phyloP scores from a whole-genome alignment of 2,113 vertebrate species.

The Chaetodon auriga region DNA sequence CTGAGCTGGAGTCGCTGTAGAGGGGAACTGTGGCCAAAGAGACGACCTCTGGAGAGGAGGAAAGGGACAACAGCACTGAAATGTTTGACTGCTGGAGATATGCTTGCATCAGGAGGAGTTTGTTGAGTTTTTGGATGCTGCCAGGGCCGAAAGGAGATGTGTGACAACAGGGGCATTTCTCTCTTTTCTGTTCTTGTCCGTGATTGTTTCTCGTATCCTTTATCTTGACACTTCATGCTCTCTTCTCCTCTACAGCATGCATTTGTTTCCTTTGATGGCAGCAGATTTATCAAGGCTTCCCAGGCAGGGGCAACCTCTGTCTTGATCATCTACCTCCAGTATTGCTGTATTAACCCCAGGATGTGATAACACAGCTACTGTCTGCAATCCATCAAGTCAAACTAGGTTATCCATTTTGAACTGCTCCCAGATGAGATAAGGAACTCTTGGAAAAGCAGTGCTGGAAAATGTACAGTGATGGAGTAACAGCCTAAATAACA shows the following conservation, averaged over 20 bases:
- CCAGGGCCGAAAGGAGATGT: neutral
- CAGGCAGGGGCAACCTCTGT: neutral
- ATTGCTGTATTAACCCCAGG: slow-evolving; percentile 21
- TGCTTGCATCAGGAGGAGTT: neutral
- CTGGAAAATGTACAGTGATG: slow-evolving; percentile 48
- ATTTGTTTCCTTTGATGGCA: slow-evolving; percentile 27
- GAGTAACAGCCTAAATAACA: slow-evolving; percentile 54
- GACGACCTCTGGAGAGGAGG: neutral
- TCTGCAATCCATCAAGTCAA: slow-evolving; percentile 54
- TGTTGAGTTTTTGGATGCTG: neutral
- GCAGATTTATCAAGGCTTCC: slow-evolving; percentile 10
- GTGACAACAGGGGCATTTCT: neutral
- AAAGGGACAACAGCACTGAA: slow-evolving; percentile 8
- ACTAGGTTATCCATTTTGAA: slow-evolving; percentile 31
- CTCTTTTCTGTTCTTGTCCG: neutral
- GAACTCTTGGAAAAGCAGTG: slow-evolving; percentile 1
- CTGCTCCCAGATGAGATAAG: slow-evolving; percentile 40
- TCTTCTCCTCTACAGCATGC: neutral
- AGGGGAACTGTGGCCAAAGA: slow-evolving; percentile 41
- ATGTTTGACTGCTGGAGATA: neutral
- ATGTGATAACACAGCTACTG: slow-evolving; percentile 24
- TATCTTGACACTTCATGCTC: neutral
- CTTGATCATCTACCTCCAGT: slow-evolving; percentile 10
- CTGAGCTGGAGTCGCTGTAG: slow-evolving; percentile 12
- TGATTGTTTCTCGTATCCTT: neutral